Conservation (phyloP, 2,888 invertebrate genomes). For the Hirtodrosophila confusa region DNA sequence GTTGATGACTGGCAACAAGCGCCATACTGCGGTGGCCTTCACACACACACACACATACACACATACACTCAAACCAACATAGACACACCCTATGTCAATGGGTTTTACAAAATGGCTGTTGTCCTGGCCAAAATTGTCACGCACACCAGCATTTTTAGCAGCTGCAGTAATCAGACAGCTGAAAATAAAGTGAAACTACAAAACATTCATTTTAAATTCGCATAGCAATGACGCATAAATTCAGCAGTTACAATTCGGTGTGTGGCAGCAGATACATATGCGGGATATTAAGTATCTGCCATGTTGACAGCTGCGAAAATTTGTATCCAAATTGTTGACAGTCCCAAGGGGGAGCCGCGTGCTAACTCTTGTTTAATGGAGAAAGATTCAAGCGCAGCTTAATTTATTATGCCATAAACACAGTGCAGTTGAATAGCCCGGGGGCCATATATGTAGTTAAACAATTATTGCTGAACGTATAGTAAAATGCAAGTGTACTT, state of each 20-base stretch:
- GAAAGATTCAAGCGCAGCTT: constrained; percentile 4
- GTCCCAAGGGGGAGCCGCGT: constrained; percentile 12
- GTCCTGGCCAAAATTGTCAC: constrained; percentile 22
- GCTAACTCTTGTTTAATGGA: constrained; percentile 32
- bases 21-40: constrained; percentile 6
- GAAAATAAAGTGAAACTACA: constrained; percentile 33
- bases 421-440: too few species aligned
- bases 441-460: too few species aligned
- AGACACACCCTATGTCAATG: constrained; percentile 14
- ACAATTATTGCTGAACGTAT: too few species aligned
- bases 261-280: constrained; percentile 12
- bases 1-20: constrained; percentile 13
- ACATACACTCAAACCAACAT: constrained; percentile 1
- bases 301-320: constrained; percentile 37
- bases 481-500: too few species aligned
- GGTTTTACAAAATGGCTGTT: constrained; percentile 14
- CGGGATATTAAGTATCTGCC: constrained; percentile 39
- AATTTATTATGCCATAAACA: background rate
- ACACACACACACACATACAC: constrained; percentile 9
- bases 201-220: constrained; percentile 35
- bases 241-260: constrained; percentile 4
- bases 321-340: constrained; percentile 16
- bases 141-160: constrained; percentile 9
- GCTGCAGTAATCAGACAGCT: constrained; percentile 21
- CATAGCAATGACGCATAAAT: constrained; percentile 24